Percentiles rank a stretch among this genome's conserved stretches.
These are phyloP conservation scores for Sarcophaga rosellei DNA, from an alignment of 2,888 invertebrate genomes.

Conservation along the genomic window DNA sequence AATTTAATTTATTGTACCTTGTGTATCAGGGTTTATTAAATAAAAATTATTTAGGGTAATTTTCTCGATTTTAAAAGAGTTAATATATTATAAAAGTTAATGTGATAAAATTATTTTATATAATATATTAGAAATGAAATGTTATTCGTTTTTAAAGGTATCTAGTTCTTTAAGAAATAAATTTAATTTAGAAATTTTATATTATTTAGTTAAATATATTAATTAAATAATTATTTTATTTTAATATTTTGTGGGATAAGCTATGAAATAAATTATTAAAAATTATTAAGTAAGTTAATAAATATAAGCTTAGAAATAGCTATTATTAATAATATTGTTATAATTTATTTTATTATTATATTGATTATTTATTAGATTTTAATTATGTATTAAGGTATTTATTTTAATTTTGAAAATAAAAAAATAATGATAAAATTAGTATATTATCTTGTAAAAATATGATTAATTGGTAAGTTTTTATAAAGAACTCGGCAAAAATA, in stretches of 20 bases:
- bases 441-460: conserved; percentile 77
- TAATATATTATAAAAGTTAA: conserved; percentile 83
- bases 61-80: conserved; percentile 85
- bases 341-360: conserved; percentile 82
- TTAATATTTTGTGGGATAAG: conserved; percentile 84
- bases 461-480: conserved; percentile 78
- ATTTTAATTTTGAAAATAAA: conserved; percentile 81
- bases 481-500: conserved; percentile 86
- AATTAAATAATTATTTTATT: conserved; percentile 78
- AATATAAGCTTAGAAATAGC: conserved; percentile 84
- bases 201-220: conserved; percentile 74
- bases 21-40: conserved; percentile 88
- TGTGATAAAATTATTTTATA: conserved; percentile 85
- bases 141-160: conserved; percentile 86
- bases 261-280: conserved; percentile 84
- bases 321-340: conserved; percentile 82
- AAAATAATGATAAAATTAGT: conserved; percentile 85
- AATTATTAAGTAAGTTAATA: conserved; percentile 78
- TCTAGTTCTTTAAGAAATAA: conserved; percentile 86
- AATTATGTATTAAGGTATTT: conserved; percentile 81
- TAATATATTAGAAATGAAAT: conserved; percentile 85
- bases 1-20: conserved; percentile 86
- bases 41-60: conserved; percentile 78
- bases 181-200: conserved; percentile 81
- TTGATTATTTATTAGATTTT: conserved; percentile 81